These are phyloP conservation scores for Pyrrhia umbra DNA, from an alignment of 2,888 invertebrate genomes.

Conservation along the genomic window DNA sequence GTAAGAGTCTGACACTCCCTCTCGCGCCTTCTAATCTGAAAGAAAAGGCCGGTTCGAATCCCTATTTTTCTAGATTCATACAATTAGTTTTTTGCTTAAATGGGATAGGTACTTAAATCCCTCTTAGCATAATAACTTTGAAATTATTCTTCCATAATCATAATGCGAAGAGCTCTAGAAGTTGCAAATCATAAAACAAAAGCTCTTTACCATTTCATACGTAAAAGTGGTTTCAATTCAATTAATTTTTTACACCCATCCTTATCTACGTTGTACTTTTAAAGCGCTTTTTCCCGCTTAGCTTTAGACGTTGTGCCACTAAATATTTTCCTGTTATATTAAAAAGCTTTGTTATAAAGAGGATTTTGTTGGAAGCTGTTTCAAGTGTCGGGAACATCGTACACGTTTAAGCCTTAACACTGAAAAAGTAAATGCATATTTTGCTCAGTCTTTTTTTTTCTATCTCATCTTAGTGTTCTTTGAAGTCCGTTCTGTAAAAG, in stretches of 20 bases:
- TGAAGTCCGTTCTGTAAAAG: background rate
- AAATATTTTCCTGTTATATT: conserved; percentile 51
- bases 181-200: conserved; percentile 43
- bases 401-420: conserved; percentile 34
- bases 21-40: too few relatives aligned
- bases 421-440: conserved; percentile 51
- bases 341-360: conserved; percentile 58
- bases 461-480: conserved; percentile 1
- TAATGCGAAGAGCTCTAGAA: conserved; percentile 25
- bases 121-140: conserved; percentile 27
- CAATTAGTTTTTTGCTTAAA: too few relatives aligned
- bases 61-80: too few relatives aligned
- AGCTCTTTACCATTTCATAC: conserved; percentile 38
- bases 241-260: conserved; percentile 38
- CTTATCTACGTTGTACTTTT: conserved; percentile 12
- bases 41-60: too few relatives aligned
- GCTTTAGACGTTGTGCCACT: conserved; percentile 33
- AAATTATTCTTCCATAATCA: conserved; percentile 31
- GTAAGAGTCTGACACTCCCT: too few relatives aligned
- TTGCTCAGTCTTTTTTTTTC: conserved; percentile 11
- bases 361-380: conserved; percentile 50
- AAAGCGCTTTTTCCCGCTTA: conserved; percentile 16
- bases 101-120: too few relatives aligned
- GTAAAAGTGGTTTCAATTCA: conserved; percentile 51
- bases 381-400: conserved; percentile 49